These are phyloP conservation scores for Acrocephalus arundinaceus DNA, from an alignment of 2,113 vertebrate genomes.

Conservation along the genomic window DNA sequence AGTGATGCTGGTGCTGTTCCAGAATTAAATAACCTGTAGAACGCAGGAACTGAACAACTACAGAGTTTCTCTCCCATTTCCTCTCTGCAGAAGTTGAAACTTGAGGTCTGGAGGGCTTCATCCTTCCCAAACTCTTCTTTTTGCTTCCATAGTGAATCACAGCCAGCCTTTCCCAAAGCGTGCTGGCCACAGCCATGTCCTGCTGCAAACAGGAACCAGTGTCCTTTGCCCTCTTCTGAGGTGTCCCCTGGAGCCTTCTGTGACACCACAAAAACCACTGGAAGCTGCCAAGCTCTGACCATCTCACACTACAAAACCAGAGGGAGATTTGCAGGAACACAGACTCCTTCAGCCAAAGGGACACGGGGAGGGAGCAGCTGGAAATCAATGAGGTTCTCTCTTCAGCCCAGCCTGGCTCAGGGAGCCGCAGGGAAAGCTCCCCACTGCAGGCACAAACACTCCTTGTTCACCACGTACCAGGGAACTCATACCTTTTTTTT, in stretches of 20 bases:
- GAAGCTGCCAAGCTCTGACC: not conserved
- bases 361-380: not conserved
- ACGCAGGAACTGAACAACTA: not conserved
- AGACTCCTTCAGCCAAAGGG: not conserved
- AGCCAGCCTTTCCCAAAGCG: not conserved
- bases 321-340: not conserved
- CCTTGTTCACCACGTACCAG: conserved; percentile 30
- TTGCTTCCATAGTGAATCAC: not conserved
- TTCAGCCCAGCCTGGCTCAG: conserved; percentile 3
- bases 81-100: not conserved
- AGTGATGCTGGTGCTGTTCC: not conserved
- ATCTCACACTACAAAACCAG: not conserved
- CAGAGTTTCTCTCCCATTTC: not conserved
- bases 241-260: not conserved
- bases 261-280: rapidly evolving
- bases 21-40: not conserved
- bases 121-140: not conserved
- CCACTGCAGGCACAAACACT: conserved; percentile 26
- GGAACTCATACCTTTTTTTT: not conserved
- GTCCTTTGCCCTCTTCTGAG: not conserved
- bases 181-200: not conserved
- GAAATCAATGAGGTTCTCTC: conserved; percentile 25
- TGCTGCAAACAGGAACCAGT: rapidly evolving
- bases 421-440: not conserved
- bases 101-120: not conserved